These are phyloP conservation scores for Laticauda laticaudata DNA, from an alignment of 2,113 vertebrate genomes.

Conservation along the genomic window DNA sequence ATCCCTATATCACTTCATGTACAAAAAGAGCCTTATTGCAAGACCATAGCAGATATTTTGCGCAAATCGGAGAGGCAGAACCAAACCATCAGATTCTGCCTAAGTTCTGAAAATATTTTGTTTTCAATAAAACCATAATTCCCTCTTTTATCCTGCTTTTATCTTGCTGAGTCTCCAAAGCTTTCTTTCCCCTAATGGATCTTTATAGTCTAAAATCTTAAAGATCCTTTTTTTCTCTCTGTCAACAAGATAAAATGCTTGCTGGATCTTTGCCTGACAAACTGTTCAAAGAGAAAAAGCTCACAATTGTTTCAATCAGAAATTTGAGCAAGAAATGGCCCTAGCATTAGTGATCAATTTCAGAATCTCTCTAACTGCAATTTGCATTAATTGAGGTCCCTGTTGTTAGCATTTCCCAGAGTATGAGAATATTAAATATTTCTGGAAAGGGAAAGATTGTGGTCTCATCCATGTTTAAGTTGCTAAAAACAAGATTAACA, in stretches of 20 bases:
- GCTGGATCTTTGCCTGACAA: neutral
- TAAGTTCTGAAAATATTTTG: neutral
- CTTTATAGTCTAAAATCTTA: neutral
- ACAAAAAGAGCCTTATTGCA: neutral
- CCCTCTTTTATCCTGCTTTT: neutral
- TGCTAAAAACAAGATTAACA: neutral
- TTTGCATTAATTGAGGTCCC: neutral
- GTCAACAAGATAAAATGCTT: neutral
- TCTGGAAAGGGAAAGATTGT: neutral
- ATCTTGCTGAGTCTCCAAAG: neutral
- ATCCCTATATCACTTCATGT: neutral
- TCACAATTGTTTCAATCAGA: neutral
- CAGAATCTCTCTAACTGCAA: neutral
- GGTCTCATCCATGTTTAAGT: neutral
- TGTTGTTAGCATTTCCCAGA: neutral
- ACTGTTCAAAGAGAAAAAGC: neutral
- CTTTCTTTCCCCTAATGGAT: neutral
- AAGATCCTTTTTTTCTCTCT: neutral
- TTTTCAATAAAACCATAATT: neutral
- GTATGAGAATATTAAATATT: neutral
- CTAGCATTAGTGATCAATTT: neutral
- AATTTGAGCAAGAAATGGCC: neutral
- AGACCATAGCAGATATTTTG: neutral
- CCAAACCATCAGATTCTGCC: neutral
- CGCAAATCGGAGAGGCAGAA: neutral